Percentiles rank a stretch among this genome's conserved stretches.
phyloP scores from a whole-genome alignment of 2,797 vertebrate genomes.

The Alfaro cultratus region DNA sequence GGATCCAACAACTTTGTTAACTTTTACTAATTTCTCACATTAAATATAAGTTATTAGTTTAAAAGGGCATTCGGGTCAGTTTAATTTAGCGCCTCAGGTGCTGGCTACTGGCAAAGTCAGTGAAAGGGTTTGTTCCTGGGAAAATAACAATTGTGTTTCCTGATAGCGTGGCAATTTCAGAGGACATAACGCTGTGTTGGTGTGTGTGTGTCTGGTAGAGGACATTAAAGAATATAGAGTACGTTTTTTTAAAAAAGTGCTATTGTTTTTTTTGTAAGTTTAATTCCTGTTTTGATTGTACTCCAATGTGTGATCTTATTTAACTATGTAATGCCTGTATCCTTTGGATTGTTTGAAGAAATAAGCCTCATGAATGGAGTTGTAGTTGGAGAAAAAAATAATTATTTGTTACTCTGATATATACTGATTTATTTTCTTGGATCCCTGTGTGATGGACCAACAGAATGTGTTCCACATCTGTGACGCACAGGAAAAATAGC shows the following conservation, averaged over 20 bases:
- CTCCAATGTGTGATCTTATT: neutral
- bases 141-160: slow-evolving; percentile 11
- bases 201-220: neutral
- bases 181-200: neutral
- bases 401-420: neutral
- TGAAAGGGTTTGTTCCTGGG: neutral
- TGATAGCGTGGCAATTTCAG: neutral
- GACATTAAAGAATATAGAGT: neutral
- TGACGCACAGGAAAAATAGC: neutral
- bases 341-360: neutral
- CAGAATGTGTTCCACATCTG: neutral
- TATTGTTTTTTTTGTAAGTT: neutral
- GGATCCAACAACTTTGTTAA: neutral
- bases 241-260: neutral
- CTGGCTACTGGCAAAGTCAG: slow-evolving; percentile 6
- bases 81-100: slow-evolving; percentile 11
- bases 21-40: slow-evolving; percentile 5
- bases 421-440: neutral
- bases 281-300: neutral
- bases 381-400: neutral
- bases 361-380: no score
- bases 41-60: slow-evolving; percentile 13
- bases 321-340: neutral
- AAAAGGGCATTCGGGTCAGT: slow-evolving; percentile 13
- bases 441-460: neutral